Conservation (phyloP, 2,888 invertebrate genomes). For the Adelognathus sp. region DNA sequence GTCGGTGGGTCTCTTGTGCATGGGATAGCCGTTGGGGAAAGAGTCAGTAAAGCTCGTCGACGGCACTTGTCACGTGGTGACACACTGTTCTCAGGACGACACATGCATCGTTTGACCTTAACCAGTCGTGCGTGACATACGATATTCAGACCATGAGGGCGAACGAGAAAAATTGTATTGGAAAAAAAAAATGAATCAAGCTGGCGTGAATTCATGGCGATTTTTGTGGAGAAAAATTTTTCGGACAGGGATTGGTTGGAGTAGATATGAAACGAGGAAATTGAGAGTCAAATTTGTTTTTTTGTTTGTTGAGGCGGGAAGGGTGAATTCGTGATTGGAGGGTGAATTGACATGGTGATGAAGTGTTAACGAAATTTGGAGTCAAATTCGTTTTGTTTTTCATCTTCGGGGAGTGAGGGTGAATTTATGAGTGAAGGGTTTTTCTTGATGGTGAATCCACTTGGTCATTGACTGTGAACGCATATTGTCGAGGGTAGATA, state of each 20-base stretch:
- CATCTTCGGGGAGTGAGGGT: too few relatives aligned
- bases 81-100: constrained; percentile 37
- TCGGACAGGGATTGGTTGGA: too few relatives aligned
- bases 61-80: constrained; percentile 60
- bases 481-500: not conserved
- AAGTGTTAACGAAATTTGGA: too few relatives aligned
- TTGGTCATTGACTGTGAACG: too few relatives aligned
- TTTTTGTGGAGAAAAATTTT: too few relatives aligned
- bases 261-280: not conserved
- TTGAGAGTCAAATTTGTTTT: not conserved
- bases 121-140: constrained; percentile 34
- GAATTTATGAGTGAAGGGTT: too few relatives aligned
- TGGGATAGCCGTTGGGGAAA: not conserved
- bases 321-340: too few relatives aligned
- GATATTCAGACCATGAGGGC: not conserved
- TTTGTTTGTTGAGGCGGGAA: too few relatives aligned
- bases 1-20: constrained; percentile 39
- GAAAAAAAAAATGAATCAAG: not conserved
- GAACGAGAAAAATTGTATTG: not conserved
- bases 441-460: too few relatives aligned
- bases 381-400: too few relatives aligned
- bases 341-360: too few relatives aligned
- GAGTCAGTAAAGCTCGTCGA: constrained; percentile 19
- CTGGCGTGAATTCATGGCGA: not conserved
- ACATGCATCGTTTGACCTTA: constrained; percentile 38